Base-by-base conservation (phyloP, 2,888 invertebrate species). In the Athetis lepigone region DNA sequence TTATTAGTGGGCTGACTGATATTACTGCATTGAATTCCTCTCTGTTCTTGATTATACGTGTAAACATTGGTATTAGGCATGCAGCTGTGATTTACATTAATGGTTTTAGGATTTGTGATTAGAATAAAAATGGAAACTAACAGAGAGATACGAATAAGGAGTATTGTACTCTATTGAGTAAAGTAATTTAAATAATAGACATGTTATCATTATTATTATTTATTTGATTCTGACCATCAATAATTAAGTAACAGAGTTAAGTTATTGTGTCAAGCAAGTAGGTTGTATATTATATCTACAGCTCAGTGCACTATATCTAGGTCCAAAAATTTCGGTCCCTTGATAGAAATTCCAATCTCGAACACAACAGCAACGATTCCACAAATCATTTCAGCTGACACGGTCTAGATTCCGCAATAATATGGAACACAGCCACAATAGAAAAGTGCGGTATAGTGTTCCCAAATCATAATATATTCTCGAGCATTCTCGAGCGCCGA, bases 401-500 rank as follows among this genome's bases (percentile, higher is more conserved):
- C 52, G 57, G 47, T 58, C 25, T 49, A 65, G 56, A 72, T 61
- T 63, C 45, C 36, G 59, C 46, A 61, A 66, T 68, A 77, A 72
- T 79, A 73, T 70, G 50, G 77, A 73, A 39, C 65, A 69, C 37
- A 21, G 6, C n/a, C 40, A 77, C 61, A 77, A 77, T 77, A 63
- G 62, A 59, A 75, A 66, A 46, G n/a, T 46, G 40, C 23, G 47
- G 50, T 37, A 40, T 55, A 70, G 49, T 58, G 50, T 49, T 47
- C 39, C 52, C 16, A 36, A 69, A 21, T 75, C 60, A 63, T 60
- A 70, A 63, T 60, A 70, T 66, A 70, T 74, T 68, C 59, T 69
- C 54, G 46, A 47, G 66, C 72, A 76, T 77, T 77, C 81, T 79
- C 70, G 61, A 77, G 55, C 72, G 57, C 36, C 65, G 52, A 62